Base-by-base conservation (phyloP, 2,113 vertebrate species). In the Gambusia holbrooki region DNA sequence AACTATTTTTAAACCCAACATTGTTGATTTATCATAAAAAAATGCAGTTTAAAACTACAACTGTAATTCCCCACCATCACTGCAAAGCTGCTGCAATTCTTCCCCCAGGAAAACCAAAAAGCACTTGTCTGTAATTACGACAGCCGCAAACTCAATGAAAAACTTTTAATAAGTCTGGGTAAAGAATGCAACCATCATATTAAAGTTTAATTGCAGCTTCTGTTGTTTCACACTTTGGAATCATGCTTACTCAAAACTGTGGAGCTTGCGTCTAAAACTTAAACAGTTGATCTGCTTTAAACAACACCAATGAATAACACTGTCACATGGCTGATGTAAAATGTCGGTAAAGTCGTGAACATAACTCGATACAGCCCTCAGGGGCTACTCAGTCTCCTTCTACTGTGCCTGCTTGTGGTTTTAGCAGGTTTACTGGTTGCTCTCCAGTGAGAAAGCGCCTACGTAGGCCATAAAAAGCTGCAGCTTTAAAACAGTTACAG, bases 391-490 rank as follows among this genome's bases (percentile, higher is more conserved):
- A 22, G 28, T 45, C 27, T 42, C 35, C 30, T 54, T 80, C 33
- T 51, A 4, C 27, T 30, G 61, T 45, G 68, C 42, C 70, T 83
- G 32, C 54, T 30, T 76, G 69, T 70, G 65, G 73, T 62, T 83
- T 63, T 60, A 73, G 42, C 64, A 5, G 51, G 51, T 61, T 70
- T 63, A 74, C 29, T 70, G 70, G 70, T 69, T 27, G 35, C 42
- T 77, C 63, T 76, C 29, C 62, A 78, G 77, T 76, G 60, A 71
- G 61, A 84, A 54, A 27, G 62, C 74, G 82, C 82, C 89, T 90
- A 88, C 64, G 66, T 86, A 88, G 88, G 70, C 33, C 48, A 78
- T 48, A 32, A 74, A 79, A 78, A 74, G 69, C 77, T 69, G 79
- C 58, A 45, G 76, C 74, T 83, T 64, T 69, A 25, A 83, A 85